Conservation (phyloP, 1,140 invertebrate species). For the Drosophila pruinosa region DNA sequence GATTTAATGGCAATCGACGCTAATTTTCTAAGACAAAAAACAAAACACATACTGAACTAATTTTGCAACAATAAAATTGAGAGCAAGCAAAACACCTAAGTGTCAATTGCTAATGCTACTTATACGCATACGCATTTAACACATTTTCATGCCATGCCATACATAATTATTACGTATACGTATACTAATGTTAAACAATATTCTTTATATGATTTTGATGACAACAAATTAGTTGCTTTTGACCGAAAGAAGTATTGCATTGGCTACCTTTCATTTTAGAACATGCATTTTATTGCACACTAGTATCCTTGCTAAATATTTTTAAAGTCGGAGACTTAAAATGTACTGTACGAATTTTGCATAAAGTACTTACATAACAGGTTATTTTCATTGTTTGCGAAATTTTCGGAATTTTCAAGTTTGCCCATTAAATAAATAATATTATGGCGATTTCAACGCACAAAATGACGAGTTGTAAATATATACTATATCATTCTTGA, state of each 20-base stretch:
- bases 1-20: constrained; percentile 6
- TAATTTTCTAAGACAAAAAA: constrained; percentile 28
- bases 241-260: constrained; percentile 51
- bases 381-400: not conserved
- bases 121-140: constrained; percentile 51
- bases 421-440: constrained; percentile 6
- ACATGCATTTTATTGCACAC: constrained; percentile 27
- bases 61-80: constrained; percentile 23
- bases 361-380: constrained; percentile 11
- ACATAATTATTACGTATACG: constrained; percentile 35
- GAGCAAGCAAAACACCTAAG: constrained; percentile 29
- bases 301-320: constrained; percentile 30
- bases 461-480: not conserved
- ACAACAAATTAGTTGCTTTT: constrained; percentile 70
- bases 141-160: constrained; percentile 52
- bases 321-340: constrained; percentile 21
- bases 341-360: constrained; percentile 3
- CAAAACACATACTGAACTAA: constrained; percentile 18
- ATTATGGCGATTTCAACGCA: not conserved
- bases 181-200: constrained; percentile 57
- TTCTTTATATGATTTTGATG: constrained; percentile 56
- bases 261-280: constrained; percentile 59
- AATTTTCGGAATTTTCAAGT: constrained; percentile 14
- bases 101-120: constrained; percentile 37
- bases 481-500: constrained; percentile 1